Evolutionary conservation across 2,888 invertebrate species (phyloP), one percentile per base, ranked within the genome.

Genomic region (Andrena praecox): DNA sequence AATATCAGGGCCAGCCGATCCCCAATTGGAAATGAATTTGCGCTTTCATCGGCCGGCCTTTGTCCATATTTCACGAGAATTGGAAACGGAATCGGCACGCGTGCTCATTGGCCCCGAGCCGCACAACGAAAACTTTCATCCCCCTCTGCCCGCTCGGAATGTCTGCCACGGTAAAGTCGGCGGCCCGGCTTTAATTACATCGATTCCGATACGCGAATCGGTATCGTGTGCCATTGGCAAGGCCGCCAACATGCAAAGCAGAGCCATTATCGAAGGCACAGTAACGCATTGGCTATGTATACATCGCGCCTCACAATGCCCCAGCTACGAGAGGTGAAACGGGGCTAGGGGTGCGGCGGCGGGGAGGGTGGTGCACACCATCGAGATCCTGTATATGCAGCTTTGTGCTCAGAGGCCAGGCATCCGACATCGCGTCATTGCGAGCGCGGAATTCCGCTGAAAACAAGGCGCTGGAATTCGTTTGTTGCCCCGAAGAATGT

Each of bases 181-280:
- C 12, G 68, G 77, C 77, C 24, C 20, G 72, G 82, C 84, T 89
- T 86, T 88, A 88, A 89, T 89, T 89, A 84, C 87, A 87, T 82
- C 82, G 85, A 86, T 88, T 88, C 85, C 64, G 42, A 42, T 42
- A 42, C 42, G 10, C 69, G 82, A 80, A 80, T 87, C 64, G 85
- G 85, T 85, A 82, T 77, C 82, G 84, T 68, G 67, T 59, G 67
- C 67, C 77, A 84, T 73, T 75, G 81, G 74, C 79, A 75, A 78
- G 81, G 82, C 71, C 72, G 74, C 31, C 78, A 69, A 76, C 71
- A 76, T 77, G 78, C 81, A 78, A 82, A 82, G 82, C 80, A 72
- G 59, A 56, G 31, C 82, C 73, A 86, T 86, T 86, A 85, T 78
- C 79, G 74, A 29, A n/a, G 69, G 60, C n/a, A 48, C 63, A 54